Base-by-base conservation (phyloP, 2,113 vertebrate genomes). In the Petroica traversi region DNA sequence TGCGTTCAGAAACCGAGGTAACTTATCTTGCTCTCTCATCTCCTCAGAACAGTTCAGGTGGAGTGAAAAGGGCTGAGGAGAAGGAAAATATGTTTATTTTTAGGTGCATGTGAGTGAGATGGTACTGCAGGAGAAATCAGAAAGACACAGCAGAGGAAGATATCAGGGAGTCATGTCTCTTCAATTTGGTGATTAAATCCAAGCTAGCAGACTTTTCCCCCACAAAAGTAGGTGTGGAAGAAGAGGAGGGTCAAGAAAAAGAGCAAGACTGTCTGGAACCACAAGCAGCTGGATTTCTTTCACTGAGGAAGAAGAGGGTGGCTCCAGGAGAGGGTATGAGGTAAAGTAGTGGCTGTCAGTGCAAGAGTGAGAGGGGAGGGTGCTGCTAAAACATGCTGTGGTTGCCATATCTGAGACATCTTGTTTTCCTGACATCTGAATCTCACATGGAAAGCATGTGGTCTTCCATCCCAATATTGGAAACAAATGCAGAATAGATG, bases 51-150 rank as follows among this genome's bases (percentile, higher is more conserved):
- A 69, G 62, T 40, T 88, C 71, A 85, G 63, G 62, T n/a, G 85
- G 67, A 91, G 54, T 58, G 63, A 58, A 89, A 92, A 91, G 67
- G 79, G 34, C 76, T 58, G 89, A 83, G 33, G 20, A 71, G 26
- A 59, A 79, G 49, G 28, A 58, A 91, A 91, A 88, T 15, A 29
- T 11, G 19, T 58, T 91, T 93, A 62, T 92, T 93, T 96, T 96
- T 92, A 96, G 83, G 79, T 74, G n/a, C 26, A 23, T 29, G 59
- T 41, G 79, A 57, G 72, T 41, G 72, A 86, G 59, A 57, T 61
- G 16, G 25, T 59, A 64, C 40, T 85, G 67, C 82, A 80, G 62
- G 46, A 92, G 49, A 76, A 93, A 88, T 76, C 58, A 68, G 58
- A 64, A 64, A 59, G 69, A 78, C 59, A 58, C 5, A 49, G 29